A percentile compares a stretch with the other conserved stretches of the same genome.
These are phyloP conservation scores for Thunnus maccoyii DNA, from an alignment of 2,113 vertebrate species.

Conservation along the genomic window DNA sequence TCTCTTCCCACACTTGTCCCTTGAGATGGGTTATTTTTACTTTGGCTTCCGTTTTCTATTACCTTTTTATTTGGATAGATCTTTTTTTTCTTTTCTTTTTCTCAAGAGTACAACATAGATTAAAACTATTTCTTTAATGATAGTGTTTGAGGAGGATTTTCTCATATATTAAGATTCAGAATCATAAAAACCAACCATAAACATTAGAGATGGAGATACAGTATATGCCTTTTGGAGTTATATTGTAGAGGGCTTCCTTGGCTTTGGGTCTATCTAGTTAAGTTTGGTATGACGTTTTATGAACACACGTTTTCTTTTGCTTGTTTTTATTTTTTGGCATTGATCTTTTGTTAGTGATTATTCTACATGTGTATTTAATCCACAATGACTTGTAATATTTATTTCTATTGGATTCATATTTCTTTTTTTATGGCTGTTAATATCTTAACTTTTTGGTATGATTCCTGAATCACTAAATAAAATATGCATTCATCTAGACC, in stretches of 20 bases:
- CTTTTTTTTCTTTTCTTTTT: slow-evolving; percentile 38
- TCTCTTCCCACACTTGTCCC: slow-evolving; percentile 2
- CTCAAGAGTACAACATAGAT: slow-evolving; percentile 63
- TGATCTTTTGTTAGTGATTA: slow-evolving; percentile 82
- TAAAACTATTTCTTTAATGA: slow-evolving; percentile 47
- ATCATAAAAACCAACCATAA: slow-evolving; percentile 61
- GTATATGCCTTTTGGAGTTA: slow-evolving; percentile 83
- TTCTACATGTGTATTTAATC: slow-evolving; percentile 85
- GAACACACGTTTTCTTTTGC: slow-evolving; percentile 63
- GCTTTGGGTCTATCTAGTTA: slow-evolving; percentile 84
- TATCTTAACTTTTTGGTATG: slow-evolving; percentile 63
- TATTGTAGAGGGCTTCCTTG: slow-evolving; percentile 84
- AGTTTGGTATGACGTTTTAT: slow-evolving; percentile 83
- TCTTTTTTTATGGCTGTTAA: slow-evolving; percentile 79
- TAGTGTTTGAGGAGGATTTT: slow-evolving; percentile 65
- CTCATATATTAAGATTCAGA: slow-evolving; percentile 71
- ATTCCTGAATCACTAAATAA: slow-evolving; percentile 57
- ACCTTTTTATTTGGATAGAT: slow-evolving; percentile 55
- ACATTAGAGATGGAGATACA: slow-evolving; percentile 80
- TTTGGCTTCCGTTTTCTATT: slow-evolving; percentile 68
- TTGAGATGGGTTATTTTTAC: slow-evolving; percentile 47
- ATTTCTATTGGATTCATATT: slow-evolving; percentile 84
- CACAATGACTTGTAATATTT: slow-evolving; percentile 89
- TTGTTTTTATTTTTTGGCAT: slow-evolving; percentile 65
- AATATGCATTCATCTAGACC: slow-evolving; percentile 63